These are phyloP conservation scores for Psettodes erumei DNA, from an alignment of 2,113 vertebrate genomes.

Conservation along the genomic window DNA sequence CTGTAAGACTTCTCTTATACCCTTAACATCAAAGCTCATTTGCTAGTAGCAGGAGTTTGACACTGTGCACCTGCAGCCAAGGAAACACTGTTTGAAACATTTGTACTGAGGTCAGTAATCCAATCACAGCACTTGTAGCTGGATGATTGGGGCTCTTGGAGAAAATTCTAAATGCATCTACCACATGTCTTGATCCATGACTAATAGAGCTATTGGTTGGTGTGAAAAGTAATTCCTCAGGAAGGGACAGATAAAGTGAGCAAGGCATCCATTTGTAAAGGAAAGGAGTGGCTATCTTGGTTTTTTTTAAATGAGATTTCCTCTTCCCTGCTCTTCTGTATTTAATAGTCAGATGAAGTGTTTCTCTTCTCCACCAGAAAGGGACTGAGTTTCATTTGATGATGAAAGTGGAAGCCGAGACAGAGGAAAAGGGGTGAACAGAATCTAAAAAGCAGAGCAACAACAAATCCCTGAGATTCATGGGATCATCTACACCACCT, in stretches of 20 bases:
- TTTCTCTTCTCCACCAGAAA: constrained; percentile 43
- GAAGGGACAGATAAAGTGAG: constrained; percentile 66
- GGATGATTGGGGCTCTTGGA: constrained; percentile 37
- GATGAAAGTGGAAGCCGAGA: constrained; percentile 45
- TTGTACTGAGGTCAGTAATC: constrained; percentile 57
- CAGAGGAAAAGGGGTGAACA: constrained; percentile 22
- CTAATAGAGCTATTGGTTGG: constrained; percentile 77
- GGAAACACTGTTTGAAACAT: constrained; percentile 39
- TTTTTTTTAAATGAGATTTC: constrained; percentile 59
- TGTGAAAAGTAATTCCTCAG: constrained; percentile 73
- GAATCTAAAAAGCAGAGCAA: constrained; percentile 51
- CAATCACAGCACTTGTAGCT: constrained; percentile 56
- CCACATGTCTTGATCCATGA: constrained; percentile 80
- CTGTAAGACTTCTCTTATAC: neutral
- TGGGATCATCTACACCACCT: neutral
- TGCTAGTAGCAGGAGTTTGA: constrained; percentile 25
- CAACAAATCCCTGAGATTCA: constrained; percentile 14
- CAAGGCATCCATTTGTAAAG: constrained; percentile 53
- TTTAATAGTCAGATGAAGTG: constrained; percentile 60
- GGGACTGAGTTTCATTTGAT: constrained; percentile 54
- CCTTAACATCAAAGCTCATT: constrained; percentile 42
- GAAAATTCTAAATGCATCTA: constrained; percentile 67
- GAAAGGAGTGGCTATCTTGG: constrained; percentile 52
- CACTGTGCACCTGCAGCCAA: constrained; percentile 60
- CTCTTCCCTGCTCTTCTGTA: constrained; percentile 58